Base-by-base conservation (phyloP, 2,888 invertebrate genomes). In the Lasioglossum pauxillum region DNA sequence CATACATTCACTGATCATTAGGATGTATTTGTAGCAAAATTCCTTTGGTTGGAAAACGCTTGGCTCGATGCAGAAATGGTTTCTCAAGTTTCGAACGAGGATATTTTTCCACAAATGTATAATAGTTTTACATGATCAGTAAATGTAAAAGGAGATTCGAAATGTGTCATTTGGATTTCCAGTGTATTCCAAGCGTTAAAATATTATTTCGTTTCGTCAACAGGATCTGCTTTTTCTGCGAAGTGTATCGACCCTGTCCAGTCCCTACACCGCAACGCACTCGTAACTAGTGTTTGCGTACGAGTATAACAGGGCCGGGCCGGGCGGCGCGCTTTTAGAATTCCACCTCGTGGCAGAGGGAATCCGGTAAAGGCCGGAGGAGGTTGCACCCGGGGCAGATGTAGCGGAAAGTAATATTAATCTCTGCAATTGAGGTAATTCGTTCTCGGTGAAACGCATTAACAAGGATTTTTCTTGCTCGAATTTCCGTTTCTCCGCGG, bases 281-380 rank as follows among this genome's bases (percentile, higher is more conserved):
- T 19, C 57, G 57, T n/a, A 57, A 16, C 14, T 31, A 64, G 64
- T 31, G 81, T 85, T 87, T 76, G 78, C 77, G 80, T 83, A 85
- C 84, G 86, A 87, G 86, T 87, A 86, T 85, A 83, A 82, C 78
- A 83, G 78, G 77, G 72, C 80, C 46, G 14, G 72, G 72, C 76
- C 46, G 5, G 16, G 72, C 80, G 75, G 72, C 80, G 64, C 46
- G 80, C 75, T 85, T 90, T 84, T 83, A 89, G 85, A 90, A 85
- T 85, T 82, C 83, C 38, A 12, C 7, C 41, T 38, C 53, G 57
- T 35, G 38, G 49, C 23, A 60, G 75, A 78, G 53, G 71, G 75
- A 46, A 77, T 79, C 31, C 67, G 77, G n/a, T 78, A 82, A 75
- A 73, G 86, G n/a, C 73, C 75, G 16, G 27, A 53, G 74, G 78